Evolutionary conservation across 1,140 invertebrate species (phyloP).

Genomic region (Cardiocondyla obscurior): DNA sequence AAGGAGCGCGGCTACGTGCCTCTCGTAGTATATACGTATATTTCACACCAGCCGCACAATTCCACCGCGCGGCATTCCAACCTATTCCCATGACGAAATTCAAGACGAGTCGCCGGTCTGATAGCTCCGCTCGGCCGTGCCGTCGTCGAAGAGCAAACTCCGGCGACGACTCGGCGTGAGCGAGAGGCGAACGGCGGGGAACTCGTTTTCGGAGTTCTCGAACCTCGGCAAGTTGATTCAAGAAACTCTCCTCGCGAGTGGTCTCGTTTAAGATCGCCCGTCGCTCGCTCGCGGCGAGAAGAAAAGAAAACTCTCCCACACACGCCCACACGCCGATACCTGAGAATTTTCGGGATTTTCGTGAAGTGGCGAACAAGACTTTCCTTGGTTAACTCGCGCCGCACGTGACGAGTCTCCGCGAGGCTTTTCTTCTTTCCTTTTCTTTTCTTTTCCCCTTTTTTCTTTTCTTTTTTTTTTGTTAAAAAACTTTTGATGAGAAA

Average conservation of each 20-base stretch:
- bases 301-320: neutral
- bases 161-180: neutral
- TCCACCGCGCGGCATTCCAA: conserved; percentile 75
- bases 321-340: neutral
- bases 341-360: conserved; percentile 43
- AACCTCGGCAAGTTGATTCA: conserved; percentile 61
- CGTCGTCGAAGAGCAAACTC: conserved; percentile 58
- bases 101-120: conserved; percentile 65
- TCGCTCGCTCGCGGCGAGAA: conserved; percentile 26
- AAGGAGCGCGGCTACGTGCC: conserved; percentile 49
- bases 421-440: neutral
- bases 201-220: conserved; percentile 56
- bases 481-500: conserved; percentile 14
- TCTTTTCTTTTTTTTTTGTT: neutral
- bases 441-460: no score
- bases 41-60: conserved; percentile 63
- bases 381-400: neutral
- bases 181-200: neutral
- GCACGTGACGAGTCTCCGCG: neutral
- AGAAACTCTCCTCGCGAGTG: conserved; percentile 61
- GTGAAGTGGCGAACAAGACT: conserved; percentile 26
- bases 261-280: conserved; percentile 56
- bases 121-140: conserved; percentile 53
- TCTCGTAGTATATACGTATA: conserved; percentile 17
- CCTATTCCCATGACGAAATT: conserved; percentile 76